A percentile compares a stretch with the other conserved stretches of the same genome.
Evolutionary conservation across 2,113 vertebrate genomes (phyloP).

Genomic region (Chaetura pelagica): DNA sequence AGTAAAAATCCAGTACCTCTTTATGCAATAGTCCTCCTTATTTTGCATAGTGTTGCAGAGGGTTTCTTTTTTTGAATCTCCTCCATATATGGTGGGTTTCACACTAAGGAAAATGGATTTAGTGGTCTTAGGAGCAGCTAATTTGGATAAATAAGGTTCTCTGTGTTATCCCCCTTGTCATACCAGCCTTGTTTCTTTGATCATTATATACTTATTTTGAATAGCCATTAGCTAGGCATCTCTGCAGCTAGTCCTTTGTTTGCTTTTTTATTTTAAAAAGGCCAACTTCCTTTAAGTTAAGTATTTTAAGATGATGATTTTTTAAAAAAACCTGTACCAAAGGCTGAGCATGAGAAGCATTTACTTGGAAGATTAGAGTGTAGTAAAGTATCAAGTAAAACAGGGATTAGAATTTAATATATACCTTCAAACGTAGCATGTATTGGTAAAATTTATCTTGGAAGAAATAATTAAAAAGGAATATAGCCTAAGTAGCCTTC

Average conservation of each 20-base stretch:
- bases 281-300: neutral
- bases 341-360: neutral
- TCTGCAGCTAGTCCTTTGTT: neutral
- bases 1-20: neutral
- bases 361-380: neutral
- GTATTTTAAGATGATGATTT: neutral
- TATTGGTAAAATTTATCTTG: neutral
- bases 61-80: neutral
- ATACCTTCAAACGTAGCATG: neutral
- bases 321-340: neutral
- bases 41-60: neutral
- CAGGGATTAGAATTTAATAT: neutral
- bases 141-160: neutral
- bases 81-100: neutral
- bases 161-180: neutral
- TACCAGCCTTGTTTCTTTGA: neutral
- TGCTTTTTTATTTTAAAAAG: neutral
- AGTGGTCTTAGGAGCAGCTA: neutral
- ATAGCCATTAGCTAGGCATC: neutral
- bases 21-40: neutral
- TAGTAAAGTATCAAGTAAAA: neutral
- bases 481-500: neutral
- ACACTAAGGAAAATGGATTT: neutral
- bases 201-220: neutral
- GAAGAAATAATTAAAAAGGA: neutral